Percentiles rank a stretch among this genome's conserved stretches.
Evolutionary conservation across 2,797 vertebrate genomes (phyloP).

Genomic region (Cetoscarus ocellatus): DNA sequence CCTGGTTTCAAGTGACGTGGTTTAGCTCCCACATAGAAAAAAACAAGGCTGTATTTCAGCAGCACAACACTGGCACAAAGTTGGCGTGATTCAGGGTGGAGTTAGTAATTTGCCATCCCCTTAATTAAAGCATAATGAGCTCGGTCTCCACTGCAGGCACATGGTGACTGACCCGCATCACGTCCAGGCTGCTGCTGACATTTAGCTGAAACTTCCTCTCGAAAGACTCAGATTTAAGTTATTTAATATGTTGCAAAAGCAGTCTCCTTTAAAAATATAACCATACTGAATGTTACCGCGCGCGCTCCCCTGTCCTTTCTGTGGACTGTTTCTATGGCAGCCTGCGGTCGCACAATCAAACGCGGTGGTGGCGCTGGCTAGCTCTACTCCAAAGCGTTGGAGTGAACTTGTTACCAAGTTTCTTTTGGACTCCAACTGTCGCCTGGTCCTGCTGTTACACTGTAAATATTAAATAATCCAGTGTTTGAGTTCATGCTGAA

Average conservation of each 20-base stretch:
- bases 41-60: neutral
- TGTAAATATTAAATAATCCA: constrained; percentile 18
- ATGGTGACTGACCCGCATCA: constrained; percentile 49
- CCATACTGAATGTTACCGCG: constrained; percentile 1
- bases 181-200: constrained; percentile 4
- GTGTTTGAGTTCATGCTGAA: neutral
- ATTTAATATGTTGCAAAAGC: constrained; percentile 17
- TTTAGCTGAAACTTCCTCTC: constrained; percentile 21
- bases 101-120: constrained; percentile 30
- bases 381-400: constrained; percentile 12
- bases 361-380: constrained; percentile 22
- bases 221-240: constrained; percentile 18
- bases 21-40: too few species aligned
- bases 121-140: constrained; percentile 59
- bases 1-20: too few species aligned
- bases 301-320: constrained; percentile 30
- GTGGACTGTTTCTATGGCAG: constrained; percentile 64
- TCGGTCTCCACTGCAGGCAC: constrained; percentile 29
- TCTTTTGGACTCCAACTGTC: constrained; percentile 2
- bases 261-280: constrained; percentile 1
- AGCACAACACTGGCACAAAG: constrained; percentile 30
- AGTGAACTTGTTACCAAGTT: constrained; percentile 74
- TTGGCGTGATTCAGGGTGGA: constrained; percentile 45
- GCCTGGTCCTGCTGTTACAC: constrained; percentile 27
- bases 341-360: constrained; percentile 47